Conservation (phyloP, 2,888 invertebrate species). For the Chymomyza caudatula region DNA sequence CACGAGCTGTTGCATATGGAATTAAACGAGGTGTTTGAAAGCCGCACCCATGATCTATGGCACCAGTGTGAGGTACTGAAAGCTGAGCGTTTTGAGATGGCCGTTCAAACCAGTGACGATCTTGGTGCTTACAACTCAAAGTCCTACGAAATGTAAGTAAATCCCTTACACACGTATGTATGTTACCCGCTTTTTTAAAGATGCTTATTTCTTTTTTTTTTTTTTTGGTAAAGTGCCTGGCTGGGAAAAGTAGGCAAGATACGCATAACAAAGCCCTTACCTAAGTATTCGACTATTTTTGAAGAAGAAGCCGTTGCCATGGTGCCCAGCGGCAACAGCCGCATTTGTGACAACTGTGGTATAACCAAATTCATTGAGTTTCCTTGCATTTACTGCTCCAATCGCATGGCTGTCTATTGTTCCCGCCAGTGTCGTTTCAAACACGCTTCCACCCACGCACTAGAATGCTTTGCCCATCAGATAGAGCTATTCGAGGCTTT, state of each 20-base stretch:
- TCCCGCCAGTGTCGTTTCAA: constrained; percentile 61
- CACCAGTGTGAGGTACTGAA: constrained; percentile 63
- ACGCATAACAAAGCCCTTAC: constrained; percentile 46
- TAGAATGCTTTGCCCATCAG: constrained; percentile 62
- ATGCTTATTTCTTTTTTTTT: neutral
- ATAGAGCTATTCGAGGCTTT: constrained; percentile 62
- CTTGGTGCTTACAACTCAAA: constrained; percentile 44
- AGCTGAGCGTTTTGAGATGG: constrained; percentile 62
- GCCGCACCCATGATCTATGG: constrained; percentile 61
- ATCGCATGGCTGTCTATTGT: constrained; percentile 62
- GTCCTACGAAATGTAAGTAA: constrained; percentile 60
- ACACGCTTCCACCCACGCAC: constrained; percentile 59
- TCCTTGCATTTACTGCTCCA: constrained; percentile 64
- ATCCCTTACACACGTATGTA: neutral
- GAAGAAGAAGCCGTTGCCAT: constrained; percentile 55
- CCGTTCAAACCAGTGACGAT: constrained; percentile 62
- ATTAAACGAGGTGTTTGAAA: constrained; percentile 61
- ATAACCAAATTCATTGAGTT: constrained; percentile 60
- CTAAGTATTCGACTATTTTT: constrained; percentile 49
- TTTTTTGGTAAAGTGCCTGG: no score
- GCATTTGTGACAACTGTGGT: constrained; percentile 59
- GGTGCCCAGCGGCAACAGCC: constrained; percentile 57
- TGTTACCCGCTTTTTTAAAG: neutral
- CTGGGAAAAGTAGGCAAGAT: constrained; percentile 50
- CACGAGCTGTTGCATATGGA: constrained; percentile 64